Evolutionary conservation across 2,113 vertebrate species (phyloP).

Genomic region (Mormoops blainvillei): DNA sequence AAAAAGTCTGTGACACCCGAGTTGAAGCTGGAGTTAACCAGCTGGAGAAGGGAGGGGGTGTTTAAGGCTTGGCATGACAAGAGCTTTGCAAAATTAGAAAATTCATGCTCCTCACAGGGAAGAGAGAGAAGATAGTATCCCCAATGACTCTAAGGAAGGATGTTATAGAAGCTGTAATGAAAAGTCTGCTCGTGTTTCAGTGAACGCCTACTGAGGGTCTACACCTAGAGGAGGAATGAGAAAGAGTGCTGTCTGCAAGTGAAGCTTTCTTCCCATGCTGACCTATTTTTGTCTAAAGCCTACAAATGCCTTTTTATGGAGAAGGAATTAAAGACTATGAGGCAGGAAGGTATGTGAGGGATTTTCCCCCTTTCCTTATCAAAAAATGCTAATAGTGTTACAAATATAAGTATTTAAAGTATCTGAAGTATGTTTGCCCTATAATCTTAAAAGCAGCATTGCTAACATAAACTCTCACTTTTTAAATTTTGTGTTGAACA

Average conservation of each 20-base stretch:
- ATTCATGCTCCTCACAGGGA: not conserved
- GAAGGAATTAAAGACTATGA: not conserved
- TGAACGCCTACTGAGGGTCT: not conserved
- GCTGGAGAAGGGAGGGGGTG: not conserved
- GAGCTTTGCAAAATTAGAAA: not conserved
- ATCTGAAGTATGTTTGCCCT: not conserved
- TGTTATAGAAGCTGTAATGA: not conserved
- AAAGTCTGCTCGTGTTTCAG: not conserved
- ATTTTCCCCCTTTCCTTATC: not conserved
- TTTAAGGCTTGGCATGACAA: not conserved
- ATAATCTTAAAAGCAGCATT: not conserved
- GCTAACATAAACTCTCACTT: not conserved
- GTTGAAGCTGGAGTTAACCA: not conserved
- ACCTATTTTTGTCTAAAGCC: not conserved
- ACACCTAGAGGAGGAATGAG: not conserved
- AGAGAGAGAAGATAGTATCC: not conserved
- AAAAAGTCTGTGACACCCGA: not conserved
- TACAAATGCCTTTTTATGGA: not conserved
- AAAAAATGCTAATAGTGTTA: not conserved
- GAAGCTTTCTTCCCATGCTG: not conserved
- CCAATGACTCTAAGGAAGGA: not conserved
- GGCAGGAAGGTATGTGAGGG: not conserved
- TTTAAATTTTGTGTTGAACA: not conserved
- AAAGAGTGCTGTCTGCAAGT: not conserved
- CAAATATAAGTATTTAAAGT: not conserved